These are phyloP conservation scores for Apodemia zela DNA, from an alignment of 2,888 invertebrate genomes.

Conservation along the genomic window DNA sequence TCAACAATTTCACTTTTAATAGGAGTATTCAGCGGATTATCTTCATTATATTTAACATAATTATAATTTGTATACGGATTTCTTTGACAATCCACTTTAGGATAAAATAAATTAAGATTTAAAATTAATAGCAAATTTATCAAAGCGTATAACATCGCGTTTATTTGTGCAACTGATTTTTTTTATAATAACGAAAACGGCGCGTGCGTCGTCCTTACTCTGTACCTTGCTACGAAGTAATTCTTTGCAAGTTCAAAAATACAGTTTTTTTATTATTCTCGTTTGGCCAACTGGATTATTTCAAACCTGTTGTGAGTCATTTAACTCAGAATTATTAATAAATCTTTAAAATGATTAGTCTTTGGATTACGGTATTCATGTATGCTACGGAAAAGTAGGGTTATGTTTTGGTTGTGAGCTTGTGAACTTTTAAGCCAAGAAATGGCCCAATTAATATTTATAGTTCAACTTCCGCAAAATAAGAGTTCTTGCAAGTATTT, in stretches of 20 bases:
- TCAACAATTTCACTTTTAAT: constrained; percentile 53
- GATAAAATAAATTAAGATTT: not conserved
- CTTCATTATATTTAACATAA: not conserved
- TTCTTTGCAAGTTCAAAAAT: not conserved
- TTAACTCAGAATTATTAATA: not conserved
- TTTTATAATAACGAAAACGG: not conserved
- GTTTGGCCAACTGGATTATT: not conserved
- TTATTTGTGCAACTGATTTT: not conserved
- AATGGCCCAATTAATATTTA: too few species aligned
- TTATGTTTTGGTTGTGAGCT: not conserved
- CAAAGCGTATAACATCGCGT: not conserved
- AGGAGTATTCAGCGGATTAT: constrained; percentile 19
- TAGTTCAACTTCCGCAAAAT: too few species aligned
- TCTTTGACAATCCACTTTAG: not conserved
- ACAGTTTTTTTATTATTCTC: constrained; percentile 1
- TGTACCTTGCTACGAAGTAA: not conserved
- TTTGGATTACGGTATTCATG: not conserved
- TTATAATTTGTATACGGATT: not conserved
- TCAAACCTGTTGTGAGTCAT: not conserved
- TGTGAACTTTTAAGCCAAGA: too few species aligned
- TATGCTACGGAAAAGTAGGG: not conserved
- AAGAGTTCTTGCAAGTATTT: too few species aligned
- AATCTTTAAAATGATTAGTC: not conserved
- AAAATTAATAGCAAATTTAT: not conserved
- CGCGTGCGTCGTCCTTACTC: not conserved